Percentiles rank a stretch among this genome's conserved stretches.
phyloP scores from a whole-genome alignment of 2,113 vertebrate genomes.

The Gopherus flavomarginatus region DNA sequence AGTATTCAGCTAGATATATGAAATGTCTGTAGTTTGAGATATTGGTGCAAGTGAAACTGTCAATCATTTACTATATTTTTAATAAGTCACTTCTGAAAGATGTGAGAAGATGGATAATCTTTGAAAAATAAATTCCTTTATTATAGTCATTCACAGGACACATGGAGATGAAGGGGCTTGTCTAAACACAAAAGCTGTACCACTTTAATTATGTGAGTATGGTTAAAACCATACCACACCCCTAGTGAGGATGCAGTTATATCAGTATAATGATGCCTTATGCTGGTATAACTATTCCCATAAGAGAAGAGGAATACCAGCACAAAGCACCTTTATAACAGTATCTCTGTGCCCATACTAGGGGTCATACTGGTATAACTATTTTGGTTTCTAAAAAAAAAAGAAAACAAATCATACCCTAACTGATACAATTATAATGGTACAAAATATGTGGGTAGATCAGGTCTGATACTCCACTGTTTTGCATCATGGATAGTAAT shows the following conservation, averaged over 20 bases:
- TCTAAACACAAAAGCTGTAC: neutral
- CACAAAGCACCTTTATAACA: neutral
- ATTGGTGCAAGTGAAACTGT: neutral
- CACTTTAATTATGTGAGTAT: neutral
- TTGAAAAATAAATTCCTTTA: neutral
- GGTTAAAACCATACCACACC: neutral
- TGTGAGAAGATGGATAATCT: neutral
- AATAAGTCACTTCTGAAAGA: neutral
- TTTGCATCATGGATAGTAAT: neutral
- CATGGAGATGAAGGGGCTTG: neutral
- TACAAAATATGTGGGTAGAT: neutral
- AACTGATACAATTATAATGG: neutral
- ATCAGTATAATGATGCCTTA: neutral
- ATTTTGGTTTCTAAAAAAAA: neutral
- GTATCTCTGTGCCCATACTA: neutral
- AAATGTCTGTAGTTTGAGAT: neutral
- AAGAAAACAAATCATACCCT: neutral
- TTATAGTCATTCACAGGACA: neutral
- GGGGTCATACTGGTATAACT: neutral
- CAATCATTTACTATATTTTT: neutral
- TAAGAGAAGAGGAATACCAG: neutral
- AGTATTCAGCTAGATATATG: neutral
- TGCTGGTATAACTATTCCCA: neutral
- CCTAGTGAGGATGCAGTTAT: neutral
- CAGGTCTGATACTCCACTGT: neutral